phyloP scores from a whole-genome alignment of 2,797 vertebrate genomes.

The Todus mexicanus region DNA sequence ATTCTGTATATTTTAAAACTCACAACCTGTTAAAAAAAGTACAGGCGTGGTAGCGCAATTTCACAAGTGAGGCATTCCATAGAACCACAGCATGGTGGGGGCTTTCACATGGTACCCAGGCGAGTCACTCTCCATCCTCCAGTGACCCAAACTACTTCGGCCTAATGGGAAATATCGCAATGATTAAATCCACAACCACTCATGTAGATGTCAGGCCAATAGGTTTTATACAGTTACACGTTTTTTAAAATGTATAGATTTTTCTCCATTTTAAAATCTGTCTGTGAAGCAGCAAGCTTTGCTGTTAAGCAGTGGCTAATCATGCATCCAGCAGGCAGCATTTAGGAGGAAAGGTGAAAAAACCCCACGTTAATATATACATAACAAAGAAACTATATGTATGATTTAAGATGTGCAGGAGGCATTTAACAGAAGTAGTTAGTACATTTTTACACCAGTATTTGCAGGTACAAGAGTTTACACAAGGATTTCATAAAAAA shows the following conservation, averaged over 20 bases:
- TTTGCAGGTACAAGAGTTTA: neutral
- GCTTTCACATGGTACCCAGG: rapidly evolving
- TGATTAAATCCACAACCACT: neutral
- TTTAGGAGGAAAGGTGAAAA: neutral
- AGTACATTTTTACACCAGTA: neutral
- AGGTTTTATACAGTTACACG: neutral
- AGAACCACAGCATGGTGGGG: no score
- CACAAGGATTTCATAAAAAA: neutral
- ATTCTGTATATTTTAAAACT: neutral
- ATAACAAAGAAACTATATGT: neutral
- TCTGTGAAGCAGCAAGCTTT: neutral
- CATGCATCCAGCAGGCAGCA: neutral
- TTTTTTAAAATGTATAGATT: neutral
- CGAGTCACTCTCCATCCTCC: neutral
- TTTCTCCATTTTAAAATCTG: neutral
- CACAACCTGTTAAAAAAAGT: neutral
- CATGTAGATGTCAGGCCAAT: neutral
- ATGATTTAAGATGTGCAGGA: neutral
- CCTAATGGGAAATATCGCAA: neutral
- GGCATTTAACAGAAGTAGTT: neutral
- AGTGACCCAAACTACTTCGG: neutral
- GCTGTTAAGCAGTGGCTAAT: neutral
- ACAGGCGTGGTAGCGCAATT: neutral
- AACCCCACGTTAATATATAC: neutral
- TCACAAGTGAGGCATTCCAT: neutral